Evolutionary conservation across 1,140 invertebrate species (phyloP).

Genomic region (Conus ventricosus): DNA sequence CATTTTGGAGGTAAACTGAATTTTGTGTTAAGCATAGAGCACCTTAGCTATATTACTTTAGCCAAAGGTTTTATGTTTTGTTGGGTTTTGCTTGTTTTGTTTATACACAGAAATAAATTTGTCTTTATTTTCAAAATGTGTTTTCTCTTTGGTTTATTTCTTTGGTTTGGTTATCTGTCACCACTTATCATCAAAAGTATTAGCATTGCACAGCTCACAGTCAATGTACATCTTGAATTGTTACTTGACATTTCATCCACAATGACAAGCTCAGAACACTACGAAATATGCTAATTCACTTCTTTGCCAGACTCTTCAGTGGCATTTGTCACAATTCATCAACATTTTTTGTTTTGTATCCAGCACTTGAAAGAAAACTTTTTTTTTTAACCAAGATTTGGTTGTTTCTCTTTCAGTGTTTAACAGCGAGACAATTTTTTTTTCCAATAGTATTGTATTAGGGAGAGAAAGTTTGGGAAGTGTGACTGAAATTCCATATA

Average conservation of each 20-base stretch:
- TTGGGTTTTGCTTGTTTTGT: background rate
- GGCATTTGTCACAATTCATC: no score
- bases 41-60: background rate
- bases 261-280: no score
- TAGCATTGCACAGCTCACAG: no score
- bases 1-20: background rate
- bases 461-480: background rate
- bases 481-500: background rate
- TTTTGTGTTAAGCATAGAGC: background rate
- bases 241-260: no score
- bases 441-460: no score
- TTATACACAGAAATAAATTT: slow-evolving; percentile 4
- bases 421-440: background rate
- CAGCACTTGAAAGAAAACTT: background rate
- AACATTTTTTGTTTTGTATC: background rate
- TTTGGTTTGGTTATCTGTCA: background rate
- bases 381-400: background rate
- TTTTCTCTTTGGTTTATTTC: background rate
- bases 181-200: no score
- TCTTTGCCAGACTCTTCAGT: no score
- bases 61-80: background rate
- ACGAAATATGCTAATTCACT: no score
- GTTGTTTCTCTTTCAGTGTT: background rate
- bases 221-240: no score
- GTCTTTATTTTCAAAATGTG: background rate